Conservation (phyloP, 1,140 invertebrate genomes). For the Triops cancriformis region DNA sequence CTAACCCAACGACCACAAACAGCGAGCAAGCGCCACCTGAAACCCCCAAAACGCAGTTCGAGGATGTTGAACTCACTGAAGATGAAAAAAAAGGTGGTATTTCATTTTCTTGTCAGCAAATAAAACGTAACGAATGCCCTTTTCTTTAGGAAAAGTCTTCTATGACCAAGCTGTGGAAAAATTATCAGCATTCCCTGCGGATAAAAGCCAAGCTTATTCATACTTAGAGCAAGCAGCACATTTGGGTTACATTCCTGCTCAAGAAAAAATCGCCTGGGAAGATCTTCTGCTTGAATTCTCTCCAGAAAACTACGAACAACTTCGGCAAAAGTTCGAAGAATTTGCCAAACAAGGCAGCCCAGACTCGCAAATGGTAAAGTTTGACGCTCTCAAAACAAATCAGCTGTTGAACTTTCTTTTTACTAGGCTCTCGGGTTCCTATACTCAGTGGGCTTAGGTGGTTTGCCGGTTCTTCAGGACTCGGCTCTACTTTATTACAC, state of each 20-base stretch:
- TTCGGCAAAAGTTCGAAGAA: constrained; percentile 66
- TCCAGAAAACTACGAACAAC: constrained; percentile 63
- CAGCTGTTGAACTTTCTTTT: not conserved
- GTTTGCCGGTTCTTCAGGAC: constrained; percentile 74
- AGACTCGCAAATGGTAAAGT: constrained; percentile 73
- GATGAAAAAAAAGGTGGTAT: constrained; percentile 33
- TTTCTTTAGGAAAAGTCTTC: constrained; percentile 50
- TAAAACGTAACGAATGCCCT: not conserved
- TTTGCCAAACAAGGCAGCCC: constrained; percentile 67
- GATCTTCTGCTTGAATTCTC: constrained; percentile 65
- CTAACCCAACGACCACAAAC: not conserved
- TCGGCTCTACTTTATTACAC: constrained; percentile 86
- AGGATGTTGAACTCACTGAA: constrained; percentile 30
- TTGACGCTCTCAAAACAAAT: constrained; percentile 18
- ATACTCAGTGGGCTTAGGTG: constrained; percentile 71
- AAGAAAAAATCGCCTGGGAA: constrained; percentile 76
- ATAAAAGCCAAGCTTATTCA: constrained; percentile 55
- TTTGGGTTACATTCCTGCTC: constrained; percentile 66
- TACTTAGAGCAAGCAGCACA: constrained; percentile 63
- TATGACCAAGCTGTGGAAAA: constrained; percentile 55
- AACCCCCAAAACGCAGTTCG: not conserved
- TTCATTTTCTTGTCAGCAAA: not conserved
- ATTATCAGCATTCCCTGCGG: constrained; percentile 55
- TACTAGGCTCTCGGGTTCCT: constrained; percentile 75
- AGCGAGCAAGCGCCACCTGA: constrained; percentile 1